Evolutionary conservation across 2,113 vertebrate genomes (phyloP).

Genomic region (Syngnathus floridae): DNA sequence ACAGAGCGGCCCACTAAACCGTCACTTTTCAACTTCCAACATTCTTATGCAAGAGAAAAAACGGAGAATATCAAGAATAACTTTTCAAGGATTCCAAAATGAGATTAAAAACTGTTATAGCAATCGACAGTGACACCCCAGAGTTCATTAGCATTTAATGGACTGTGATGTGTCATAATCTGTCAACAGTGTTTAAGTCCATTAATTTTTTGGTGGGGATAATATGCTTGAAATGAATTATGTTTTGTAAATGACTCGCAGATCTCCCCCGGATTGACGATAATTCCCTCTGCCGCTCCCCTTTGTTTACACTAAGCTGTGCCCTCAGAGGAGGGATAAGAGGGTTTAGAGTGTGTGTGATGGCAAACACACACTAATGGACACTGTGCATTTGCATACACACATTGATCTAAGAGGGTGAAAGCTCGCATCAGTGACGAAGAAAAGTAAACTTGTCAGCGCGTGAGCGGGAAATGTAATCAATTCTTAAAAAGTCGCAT

Average conservation of each 20-base stretch:
- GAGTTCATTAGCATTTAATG: slow-evolving; percentile 29
- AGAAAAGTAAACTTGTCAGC: not conserved
- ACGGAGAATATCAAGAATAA: not conserved
- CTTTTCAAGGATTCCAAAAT: not conserved
- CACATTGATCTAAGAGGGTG: slow-evolving; percentile 12
- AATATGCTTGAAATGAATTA: slow-evolving; percentile 61
- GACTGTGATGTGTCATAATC: slow-evolving; percentile 38
- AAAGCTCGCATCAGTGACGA: slow-evolving; percentile 6
- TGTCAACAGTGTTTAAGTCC: slow-evolving; percentile 49
- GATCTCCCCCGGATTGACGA: slow-evolving; percentile 59
- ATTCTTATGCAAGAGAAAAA: no score
- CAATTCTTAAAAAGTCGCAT: not conserved
- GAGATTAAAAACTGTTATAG: slow-evolving; percentile 5
- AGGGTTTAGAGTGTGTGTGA: slow-evolving; percentile 59
- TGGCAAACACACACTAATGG: slow-evolving; percentile 41
- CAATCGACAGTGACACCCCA: slow-evolving; percentile 20
- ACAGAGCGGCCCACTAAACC: not conserved
- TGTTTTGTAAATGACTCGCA: slow-evolving; percentile 60
- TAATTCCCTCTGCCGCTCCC: slow-evolving; percentile 63
- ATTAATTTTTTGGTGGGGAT: slow-evolving; percentile 53
- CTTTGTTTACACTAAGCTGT: slow-evolving; percentile 69
- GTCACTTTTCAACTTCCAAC: not conserved
- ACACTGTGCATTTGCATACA: not conserved
- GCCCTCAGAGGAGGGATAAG: slow-evolving; percentile 65
- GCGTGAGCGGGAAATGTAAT: not conserved